Evolutionary conservation across 2,113 vertebrate genomes (phyloP).

Genomic region (Sinosuthora webbiana): DNA sequence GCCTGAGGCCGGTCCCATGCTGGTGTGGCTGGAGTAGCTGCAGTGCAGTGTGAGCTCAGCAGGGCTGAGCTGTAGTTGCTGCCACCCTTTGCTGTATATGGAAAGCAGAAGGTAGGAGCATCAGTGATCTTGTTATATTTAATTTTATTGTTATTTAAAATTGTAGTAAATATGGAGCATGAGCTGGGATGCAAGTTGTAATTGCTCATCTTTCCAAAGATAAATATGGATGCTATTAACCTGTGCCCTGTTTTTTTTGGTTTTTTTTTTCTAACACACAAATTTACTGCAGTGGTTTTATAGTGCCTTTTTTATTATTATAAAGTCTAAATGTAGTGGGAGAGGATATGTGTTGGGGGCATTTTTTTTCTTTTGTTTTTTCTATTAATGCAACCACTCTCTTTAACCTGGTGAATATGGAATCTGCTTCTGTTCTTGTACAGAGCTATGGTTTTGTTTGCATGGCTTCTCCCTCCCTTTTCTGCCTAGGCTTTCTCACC

Average conservation of each 20-base stretch:
- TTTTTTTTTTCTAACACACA: background rate
- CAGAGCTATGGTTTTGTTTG: background rate
- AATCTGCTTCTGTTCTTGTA: background rate
- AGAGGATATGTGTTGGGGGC: background rate
- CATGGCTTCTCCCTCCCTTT: background rate
- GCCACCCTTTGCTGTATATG: background rate
- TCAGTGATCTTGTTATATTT: background rate
- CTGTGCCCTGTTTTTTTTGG: background rate
- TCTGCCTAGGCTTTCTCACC: background rate
- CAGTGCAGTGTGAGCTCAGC: background rate
- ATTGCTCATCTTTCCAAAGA: background rate
- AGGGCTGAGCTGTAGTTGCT: background rate
- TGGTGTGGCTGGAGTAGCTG: background rate
- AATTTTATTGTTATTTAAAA: background rate
- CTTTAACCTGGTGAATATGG: background rate
- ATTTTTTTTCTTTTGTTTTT: background rate
- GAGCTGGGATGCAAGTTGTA: background rate
- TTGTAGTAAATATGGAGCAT: background rate
- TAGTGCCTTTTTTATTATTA: background rate
- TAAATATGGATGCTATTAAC: background rate
- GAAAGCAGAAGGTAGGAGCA: background rate
- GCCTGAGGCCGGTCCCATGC: fast-evolving
- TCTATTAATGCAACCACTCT: background rate
- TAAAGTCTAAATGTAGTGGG: background rate
- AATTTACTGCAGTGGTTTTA: background rate